These are phyloP conservation scores for Strongylocentrotus purpuratus DNA, from an alignment of 35 echinoderm and acorn worm genomes.

Conservation along the genomic window DNA sequence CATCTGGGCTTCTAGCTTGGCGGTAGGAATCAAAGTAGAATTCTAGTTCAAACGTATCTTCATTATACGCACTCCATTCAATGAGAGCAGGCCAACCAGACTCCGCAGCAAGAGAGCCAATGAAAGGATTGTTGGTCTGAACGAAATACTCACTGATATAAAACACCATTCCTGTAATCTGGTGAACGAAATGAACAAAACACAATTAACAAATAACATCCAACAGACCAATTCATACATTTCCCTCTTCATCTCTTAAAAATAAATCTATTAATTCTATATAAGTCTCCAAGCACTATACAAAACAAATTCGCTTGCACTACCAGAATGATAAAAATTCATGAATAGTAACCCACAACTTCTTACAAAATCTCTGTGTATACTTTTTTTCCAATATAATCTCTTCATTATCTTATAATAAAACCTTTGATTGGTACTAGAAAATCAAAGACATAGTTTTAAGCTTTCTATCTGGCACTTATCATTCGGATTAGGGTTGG, in stretches of 20 bases:
- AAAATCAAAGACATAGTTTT: too few species aligned
- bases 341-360: too few species aligned
- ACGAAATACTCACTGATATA: not conserved
- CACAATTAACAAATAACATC: not conserved
- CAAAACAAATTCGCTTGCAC: not conserved
- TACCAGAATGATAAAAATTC: not conserved
- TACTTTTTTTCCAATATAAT: too few species aligned
- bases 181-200: not conserved
- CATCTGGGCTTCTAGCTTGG: not conserved
- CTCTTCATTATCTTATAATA: too few species aligned
- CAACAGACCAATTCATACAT: not conserved
- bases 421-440: too few species aligned
- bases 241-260: not conserved
- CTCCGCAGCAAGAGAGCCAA: slow-evolving; percentile 12
- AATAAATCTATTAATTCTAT: not conserved
- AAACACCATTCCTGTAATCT: not conserved
- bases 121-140: not conserved
- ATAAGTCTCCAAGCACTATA: not conserved
- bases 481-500: too few species aligned
- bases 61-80: slow-evolving; percentile 23
- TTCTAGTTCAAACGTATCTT: not conserved
- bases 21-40: slow-evolving; percentile 29
- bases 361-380: too few species aligned
- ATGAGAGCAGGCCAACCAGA: slow-evolving; percentile 26
- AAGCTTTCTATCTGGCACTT: too few species aligned